Evolutionary conservation across 1,140 invertebrate species (phyloP).

Genomic region (Drosophila tropicalis): DNA sequence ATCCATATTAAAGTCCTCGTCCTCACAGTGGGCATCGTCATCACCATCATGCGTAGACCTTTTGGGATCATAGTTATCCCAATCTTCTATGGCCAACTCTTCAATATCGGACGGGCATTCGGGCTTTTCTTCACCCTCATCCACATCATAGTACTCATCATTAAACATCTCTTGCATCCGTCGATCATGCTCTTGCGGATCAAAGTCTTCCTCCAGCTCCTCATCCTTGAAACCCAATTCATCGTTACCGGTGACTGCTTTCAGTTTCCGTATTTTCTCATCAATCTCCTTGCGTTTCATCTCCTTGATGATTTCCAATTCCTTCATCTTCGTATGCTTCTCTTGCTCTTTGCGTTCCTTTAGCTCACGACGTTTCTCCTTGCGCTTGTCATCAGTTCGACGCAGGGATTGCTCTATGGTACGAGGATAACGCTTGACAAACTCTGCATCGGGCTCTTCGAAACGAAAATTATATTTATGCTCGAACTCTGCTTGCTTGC

Average conservation of each 20-base stretch:
- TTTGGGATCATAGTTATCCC: conserved; percentile 88
- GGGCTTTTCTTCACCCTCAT: conserved; percentile 90
- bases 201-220: conserved; percentile 94
- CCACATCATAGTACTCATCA: conserved; percentile 92
- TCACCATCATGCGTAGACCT: conserved; percentile 50
- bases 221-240: conserved; percentile 87
- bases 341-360: conserved; percentile 92
- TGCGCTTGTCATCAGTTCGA: conserved; percentile 90
- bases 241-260: conserved; percentile 94
- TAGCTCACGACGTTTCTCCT: conserved; percentile 90
- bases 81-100: conserved; percentile 89
- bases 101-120: conserved; percentile 91
- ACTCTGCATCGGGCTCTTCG: conserved; percentile 97
- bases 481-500: conserved; percentile 95
- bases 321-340: conserved; percentile 92
- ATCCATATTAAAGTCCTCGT: conserved; percentile 94
- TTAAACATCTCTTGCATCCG: conserved; percentile 95
- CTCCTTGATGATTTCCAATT: conserved; percentile 93
- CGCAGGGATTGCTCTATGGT: conserved; percentile 93
- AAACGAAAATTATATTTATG: conserved; percentile 98
- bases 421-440: conserved; percentile 95
- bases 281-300: conserved; percentile 95
- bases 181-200: conserved; percentile 94
- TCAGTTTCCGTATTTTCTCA: conserved; percentile 93
- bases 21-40: conserved; percentile 87